These are phyloP conservation scores for Pyrochroa serraticornis DNA, from an alignment of 2,888 invertebrate species.

Conservation along the genomic window DNA sequence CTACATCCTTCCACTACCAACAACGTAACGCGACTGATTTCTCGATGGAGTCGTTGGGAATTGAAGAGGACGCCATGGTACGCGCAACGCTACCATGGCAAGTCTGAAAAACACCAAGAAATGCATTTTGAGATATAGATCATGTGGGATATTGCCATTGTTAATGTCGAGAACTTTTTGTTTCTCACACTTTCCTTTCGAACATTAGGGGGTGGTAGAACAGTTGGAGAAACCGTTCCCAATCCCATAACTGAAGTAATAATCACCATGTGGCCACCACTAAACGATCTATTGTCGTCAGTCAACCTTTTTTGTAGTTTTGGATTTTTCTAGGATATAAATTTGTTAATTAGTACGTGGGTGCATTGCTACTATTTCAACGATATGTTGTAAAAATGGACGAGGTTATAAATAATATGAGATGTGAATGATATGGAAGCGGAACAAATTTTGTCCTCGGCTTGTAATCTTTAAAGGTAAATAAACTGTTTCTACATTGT, in stretches of 20 bases:
- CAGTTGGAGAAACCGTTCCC: slow-evolving; percentile 5
- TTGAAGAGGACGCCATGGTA: not conserved
- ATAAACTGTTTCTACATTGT: slow-evolving; percentile 7
- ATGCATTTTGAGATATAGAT: slow-evolving; percentile 6
- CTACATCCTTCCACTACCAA: slow-evolving; percentile 16
- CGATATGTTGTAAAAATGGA: not conserved
- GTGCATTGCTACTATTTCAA: no score
- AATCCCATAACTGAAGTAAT: no score
- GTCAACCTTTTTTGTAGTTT: no score
- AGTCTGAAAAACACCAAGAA: slow-evolving; percentile 12
- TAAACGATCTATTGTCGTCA: no score
- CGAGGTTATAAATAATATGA: slow-evolving; percentile 8
- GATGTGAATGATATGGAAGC: slow-evolving; percentile 11
- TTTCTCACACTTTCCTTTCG: slow-evolving; percentile 25
- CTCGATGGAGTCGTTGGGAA: not conserved
- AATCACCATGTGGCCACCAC: no score
- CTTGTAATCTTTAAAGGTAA: slow-evolving; percentile 3
- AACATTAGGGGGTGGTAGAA: slow-evolving; percentile 9
- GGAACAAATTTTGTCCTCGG: slow-evolving; percentile 14
- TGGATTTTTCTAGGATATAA: no score
- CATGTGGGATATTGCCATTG: slow-evolving; percentile 21
- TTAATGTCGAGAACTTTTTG: slow-evolving; percentile 15
- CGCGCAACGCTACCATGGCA: slow-evolving; percentile 10
- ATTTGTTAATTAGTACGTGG: no score
- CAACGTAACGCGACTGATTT: slow-evolving; percentile 31